phyloP scores from a whole-genome alignment of 2,888 invertebrate species.

The Scelioninae gen. 1 region DNA sequence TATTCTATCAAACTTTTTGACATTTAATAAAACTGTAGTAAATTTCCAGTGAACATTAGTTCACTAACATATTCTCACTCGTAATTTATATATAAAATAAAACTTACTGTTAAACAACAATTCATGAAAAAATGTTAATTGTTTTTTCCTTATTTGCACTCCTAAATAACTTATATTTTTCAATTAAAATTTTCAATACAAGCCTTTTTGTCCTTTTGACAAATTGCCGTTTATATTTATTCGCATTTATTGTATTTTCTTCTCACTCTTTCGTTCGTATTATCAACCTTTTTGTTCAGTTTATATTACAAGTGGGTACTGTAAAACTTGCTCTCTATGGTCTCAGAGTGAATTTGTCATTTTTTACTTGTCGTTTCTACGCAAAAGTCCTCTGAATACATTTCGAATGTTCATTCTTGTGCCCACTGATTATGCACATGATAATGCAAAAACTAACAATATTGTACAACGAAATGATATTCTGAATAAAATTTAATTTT shows the following conservation, averaged over 20 bases:
- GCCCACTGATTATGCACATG: slow-evolving; percentile 50
- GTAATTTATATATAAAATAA: too few relatives aligned
- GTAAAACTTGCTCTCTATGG: slow-evolving; percentile 43
- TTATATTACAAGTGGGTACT: slow-evolving; percentile 37
- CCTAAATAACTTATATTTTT: neutral
- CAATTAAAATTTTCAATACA: slow-evolving; percentile 8
- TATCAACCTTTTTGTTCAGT: slow-evolving; percentile 40
- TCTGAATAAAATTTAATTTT: slow-evolving; percentile 1
- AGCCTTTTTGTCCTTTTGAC: slow-evolving; percentile 15
- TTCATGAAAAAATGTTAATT: neutral
- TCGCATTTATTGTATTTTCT: slow-evolving; percentile 9
- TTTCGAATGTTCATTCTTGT: slow-evolving; percentile 47
- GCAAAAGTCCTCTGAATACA: slow-evolving; percentile 54
- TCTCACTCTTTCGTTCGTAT: slow-evolving; percentile 30
- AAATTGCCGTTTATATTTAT: slow-evolving; percentile 23
- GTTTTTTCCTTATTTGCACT: too few relatives aligned
- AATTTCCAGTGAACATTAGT: too few relatives aligned
- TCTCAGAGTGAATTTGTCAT: slow-evolving; percentile 57
- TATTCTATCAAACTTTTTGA: too few relatives aligned
- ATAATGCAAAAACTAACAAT: slow-evolving; percentile 41
- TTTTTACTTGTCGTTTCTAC: slow-evolving; percentile 50
- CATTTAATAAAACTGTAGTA: too few relatives aligned
- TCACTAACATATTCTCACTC: too few relatives aligned
- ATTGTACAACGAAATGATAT: slow-evolving; percentile 20
- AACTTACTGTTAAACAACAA: too few relatives aligned